Evolutionary conservation across 2,113 vertebrate species (phyloP).

Genomic region (Pipra filicauda): DNA sequence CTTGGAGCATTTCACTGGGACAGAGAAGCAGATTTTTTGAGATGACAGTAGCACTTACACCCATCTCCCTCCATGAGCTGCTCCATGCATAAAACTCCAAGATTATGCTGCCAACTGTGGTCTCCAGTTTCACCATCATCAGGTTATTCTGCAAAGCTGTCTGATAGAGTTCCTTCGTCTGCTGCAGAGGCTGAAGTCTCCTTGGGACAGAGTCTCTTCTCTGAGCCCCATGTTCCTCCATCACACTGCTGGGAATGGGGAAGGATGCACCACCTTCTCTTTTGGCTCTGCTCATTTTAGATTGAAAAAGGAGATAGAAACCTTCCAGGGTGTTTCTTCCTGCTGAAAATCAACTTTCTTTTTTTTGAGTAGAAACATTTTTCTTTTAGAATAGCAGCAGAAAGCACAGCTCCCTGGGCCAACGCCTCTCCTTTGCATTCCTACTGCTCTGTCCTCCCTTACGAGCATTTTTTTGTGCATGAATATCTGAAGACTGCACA

Average conservation of each 20-base stretch:
- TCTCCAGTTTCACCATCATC: neutral
- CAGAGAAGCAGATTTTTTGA: neutral
- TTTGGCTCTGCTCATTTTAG: neutral
- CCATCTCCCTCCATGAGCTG: neutral
- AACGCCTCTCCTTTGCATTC: neutral
- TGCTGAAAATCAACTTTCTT: neutral
- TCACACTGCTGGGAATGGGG: accelerated
- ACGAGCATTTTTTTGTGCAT: neutral
- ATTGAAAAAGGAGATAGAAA: neutral
- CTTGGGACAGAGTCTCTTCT: neutral
- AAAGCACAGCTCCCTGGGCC: neutral
- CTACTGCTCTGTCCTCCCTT: neutral
- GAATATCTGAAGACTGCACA: neutral
- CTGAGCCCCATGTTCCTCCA: neutral
- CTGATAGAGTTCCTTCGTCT: accelerated
- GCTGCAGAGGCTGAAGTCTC: neutral
- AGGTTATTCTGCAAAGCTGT: neutral
- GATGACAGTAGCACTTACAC: neutral
- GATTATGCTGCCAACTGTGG: accelerated
- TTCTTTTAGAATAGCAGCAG: neutral
- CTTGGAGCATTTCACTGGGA: neutral
- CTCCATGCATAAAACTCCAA: neutral
- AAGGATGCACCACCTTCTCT: neutral
- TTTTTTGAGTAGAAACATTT: neutral
- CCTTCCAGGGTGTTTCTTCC: neutral